Evolutionary conservation across 2,888 invertebrate species (phyloP).

Genomic region (Ischnura elegans): DNA sequence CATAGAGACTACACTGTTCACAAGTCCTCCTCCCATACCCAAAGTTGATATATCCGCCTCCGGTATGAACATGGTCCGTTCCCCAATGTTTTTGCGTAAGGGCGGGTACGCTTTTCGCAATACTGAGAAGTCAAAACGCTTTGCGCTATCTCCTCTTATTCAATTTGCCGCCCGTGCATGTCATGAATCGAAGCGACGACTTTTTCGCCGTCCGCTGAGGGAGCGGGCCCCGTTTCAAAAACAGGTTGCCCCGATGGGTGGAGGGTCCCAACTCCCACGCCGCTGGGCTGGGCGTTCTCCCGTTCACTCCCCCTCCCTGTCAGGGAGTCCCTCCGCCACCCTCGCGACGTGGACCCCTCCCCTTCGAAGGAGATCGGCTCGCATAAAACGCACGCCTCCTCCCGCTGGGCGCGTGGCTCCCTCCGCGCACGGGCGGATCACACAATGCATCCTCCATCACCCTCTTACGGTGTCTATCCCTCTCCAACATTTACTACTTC

Average conservation of each 20-base stretch:
- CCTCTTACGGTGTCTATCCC: background rate
- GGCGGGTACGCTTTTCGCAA: background rate
- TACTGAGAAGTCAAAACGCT: background rate
- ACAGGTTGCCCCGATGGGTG: background rate
- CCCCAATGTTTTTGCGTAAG: background rate
- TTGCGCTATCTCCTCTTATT: background rate
- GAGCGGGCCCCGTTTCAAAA: background rate
- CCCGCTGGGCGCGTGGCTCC: background rate
- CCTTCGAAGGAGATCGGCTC: background rate
- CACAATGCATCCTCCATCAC: background rate
- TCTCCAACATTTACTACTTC: background rate
- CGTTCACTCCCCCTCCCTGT: background rate
- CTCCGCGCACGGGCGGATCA: background rate
- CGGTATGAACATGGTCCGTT: too few relatives aligned
- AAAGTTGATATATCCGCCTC: too few relatives aligned
- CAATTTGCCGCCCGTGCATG: background rate
- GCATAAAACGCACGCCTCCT: background rate
- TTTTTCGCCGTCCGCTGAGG: background rate
- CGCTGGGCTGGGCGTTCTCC: constrained; percentile 63
- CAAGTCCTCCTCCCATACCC: too few relatives aligned
- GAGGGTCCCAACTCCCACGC: constrained; percentile 40
- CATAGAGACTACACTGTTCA: too few relatives aligned
- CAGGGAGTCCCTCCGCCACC: background rate
- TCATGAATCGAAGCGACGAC: background rate
- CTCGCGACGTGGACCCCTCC: background rate